Evolutionary conservation across 35 echinoderm and acorn worm species (phyloP), one percentile per base, ranked within the genome.

Genomic region (Hemicentrotus pulcherrimus): DNA sequence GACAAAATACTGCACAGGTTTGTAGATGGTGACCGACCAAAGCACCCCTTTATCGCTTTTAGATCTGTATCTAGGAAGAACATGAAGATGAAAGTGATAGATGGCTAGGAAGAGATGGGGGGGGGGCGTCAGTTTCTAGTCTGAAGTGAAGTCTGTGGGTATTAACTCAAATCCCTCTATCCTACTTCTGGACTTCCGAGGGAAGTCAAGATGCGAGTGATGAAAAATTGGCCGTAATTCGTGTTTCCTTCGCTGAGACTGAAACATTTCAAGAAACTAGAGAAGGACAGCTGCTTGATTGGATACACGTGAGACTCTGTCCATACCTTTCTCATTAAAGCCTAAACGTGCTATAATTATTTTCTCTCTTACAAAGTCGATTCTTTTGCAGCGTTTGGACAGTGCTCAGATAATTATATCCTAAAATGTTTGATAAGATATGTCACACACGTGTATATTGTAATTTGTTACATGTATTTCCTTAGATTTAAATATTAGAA

Each of bases 171-270:
- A 78, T 78, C 65, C 65, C 65, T 78, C 65, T 28, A 78, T 78
- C 65, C 65, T 78, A 78, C 65, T 78, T 78, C 65, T 78, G 19
- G 65, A 78, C 65, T 78, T 78, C 65, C 65, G 65, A n/a, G 65
- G 65, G 65, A 78, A 78, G 65, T 78, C 65, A 78, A 78, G 65
- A 78, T 78, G 65, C 65, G 65, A 78, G 65, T 78, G 65, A 78
- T 78, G 65, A 78, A 78, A 78, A 78, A 78, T 78, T 78, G 65
- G 65, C 65, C 65, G 65, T 78, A 78, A 78, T 78, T 78, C 65
- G 65, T 78, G 65, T 78, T 78, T 78, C 65, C 65, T 78, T 28
- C 65, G 22, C 65, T 78, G 15, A 8, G 24, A 28, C 65, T 78
- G 65, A 78, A 78, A 78, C 65, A 78, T 28, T 78, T n/a, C 65